Conservation (phyloP, 2,113 vertebrate genomes). For the Taxidea taxus region DNA sequence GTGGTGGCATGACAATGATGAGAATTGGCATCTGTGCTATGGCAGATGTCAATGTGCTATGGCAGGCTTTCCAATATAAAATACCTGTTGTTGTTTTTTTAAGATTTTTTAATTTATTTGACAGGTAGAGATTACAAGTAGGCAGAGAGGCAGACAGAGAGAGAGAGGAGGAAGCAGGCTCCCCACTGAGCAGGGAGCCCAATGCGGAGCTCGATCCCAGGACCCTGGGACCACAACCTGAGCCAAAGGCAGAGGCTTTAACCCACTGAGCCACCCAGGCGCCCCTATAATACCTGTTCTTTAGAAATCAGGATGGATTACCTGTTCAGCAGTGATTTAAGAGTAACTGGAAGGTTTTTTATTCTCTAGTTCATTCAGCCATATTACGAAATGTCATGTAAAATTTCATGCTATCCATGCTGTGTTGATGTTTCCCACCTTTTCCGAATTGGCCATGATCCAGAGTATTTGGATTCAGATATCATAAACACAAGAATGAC, state of each 20-base stretch:
- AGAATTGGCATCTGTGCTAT: neutral
- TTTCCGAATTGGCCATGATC: neutral
- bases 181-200: no score
- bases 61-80: neutral
- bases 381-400: neutral
- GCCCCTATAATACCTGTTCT: no score
- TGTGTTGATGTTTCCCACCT: neutral
- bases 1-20: neutral
- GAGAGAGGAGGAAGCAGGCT: no score
- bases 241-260: no score
- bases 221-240: no score
- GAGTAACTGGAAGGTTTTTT: neutral
- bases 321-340: neutral
- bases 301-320: neutral
- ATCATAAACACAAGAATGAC: neutral
- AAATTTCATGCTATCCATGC: neutral
- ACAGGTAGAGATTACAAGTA: no score
- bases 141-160: no score
- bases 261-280: no score
- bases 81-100: no score
- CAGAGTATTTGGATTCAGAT: neutral
- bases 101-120: no score
- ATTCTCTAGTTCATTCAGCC: neutral
- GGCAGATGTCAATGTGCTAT: neutral
- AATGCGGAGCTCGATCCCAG: no score